Evolutionary conservation across 2,113 vertebrate genomes (phyloP), one percentile per base, ranked within the genome.

Genomic region (Acanthisitta chloris): DNA sequence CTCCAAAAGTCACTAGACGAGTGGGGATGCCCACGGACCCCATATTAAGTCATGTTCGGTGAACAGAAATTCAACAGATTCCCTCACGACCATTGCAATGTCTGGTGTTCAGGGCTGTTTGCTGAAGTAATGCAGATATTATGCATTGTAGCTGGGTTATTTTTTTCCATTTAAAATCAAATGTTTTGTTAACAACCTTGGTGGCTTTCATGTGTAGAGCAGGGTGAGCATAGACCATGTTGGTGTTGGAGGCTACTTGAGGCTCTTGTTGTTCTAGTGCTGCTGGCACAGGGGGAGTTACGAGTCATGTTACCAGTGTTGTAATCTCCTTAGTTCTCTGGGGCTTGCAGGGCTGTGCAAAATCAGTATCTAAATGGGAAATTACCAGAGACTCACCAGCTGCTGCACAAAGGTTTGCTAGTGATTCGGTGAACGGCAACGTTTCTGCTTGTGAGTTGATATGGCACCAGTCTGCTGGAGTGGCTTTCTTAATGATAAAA

Each of bases 21-120:
- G 69, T 34, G 84, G 93, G 89, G 82, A 88, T 95, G 92, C 94
- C 93, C 93, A 78, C 5, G 0, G 88, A 73, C 93, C 93, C 92
- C 94, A 74, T 96, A 95, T 96, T 96, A 96, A 97, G 93, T 73
- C 96, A 92, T 86, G 88, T 78, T 94, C 86, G 84, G 69, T 95
- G 92, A 93, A 5, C 34, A 55, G 71, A 36, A 85, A 29, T 69
- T 61, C 52, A 34, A 18, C 55, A 43, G 59, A n/a, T 81, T 81
- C 28, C 77, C 52, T 67, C 9, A 2, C 28, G 15, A 2, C 17
- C 2, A 0, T 51, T 72, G 77, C 16, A 29, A 19, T 81, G 74
- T 65, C 59, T 84, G 55, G 55, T 14, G 3, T 33, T 91, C 12
- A 15, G 45, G 49, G 62, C 84, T 61, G 74, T 40, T 90, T 83